Evolutionary conservation across 2,888 invertebrate genomes (phyloP).

Genomic region (Drosophila peninsularis): DNA sequence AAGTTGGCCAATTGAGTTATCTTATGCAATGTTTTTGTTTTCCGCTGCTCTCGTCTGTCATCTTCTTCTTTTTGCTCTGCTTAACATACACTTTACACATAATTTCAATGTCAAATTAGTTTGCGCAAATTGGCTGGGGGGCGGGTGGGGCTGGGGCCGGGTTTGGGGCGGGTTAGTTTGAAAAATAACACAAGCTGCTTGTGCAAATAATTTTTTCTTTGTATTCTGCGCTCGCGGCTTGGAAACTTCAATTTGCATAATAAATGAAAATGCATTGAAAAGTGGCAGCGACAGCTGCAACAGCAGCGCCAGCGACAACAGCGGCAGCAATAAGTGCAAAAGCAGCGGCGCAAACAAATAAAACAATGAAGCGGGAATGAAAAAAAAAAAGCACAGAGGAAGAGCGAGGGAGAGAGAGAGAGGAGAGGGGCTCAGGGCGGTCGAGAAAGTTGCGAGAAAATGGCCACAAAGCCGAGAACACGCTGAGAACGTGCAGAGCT

Average conservation of each 20-base stretch:
- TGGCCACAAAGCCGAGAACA: constrained; percentile 24
- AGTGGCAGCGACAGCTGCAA: constrained; percentile 76
- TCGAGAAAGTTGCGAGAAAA: constrained; percentile 27
- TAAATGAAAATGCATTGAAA: constrained; percentile 80
- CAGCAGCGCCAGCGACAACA: constrained; percentile 31
- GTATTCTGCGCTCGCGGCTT: constrained; percentile 45
- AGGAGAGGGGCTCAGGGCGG: too few relatives aligned
- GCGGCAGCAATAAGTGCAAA: constrained; percentile 70
- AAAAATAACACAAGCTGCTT: constrained; percentile 50
- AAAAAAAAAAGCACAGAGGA: neutral
- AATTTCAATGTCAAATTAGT: constrained; percentile 80
- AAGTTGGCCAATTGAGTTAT: constrained; percentile 51
- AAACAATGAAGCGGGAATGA: constrained; percentile 61
- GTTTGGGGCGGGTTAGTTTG: constrained; percentile 2
- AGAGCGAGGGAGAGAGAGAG: neutral
- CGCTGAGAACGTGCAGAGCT: constrained; percentile 53
- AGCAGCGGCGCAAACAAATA: constrained; percentile 64
- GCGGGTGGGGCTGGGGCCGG: neutral
- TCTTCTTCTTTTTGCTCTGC: constrained; percentile 34
- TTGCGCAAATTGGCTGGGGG: constrained; percentile 17
- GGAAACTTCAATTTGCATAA: constrained; percentile 79
- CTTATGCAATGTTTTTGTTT: constrained; percentile 51
- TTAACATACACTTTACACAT: constrained; percentile 64
- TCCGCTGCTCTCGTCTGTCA: neutral
- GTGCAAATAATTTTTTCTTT: constrained; percentile 63